Evolutionary conservation across 2,888 invertebrate species (phyloP).

Genomic region (Hirtodrosophila histrioides): DNA sequence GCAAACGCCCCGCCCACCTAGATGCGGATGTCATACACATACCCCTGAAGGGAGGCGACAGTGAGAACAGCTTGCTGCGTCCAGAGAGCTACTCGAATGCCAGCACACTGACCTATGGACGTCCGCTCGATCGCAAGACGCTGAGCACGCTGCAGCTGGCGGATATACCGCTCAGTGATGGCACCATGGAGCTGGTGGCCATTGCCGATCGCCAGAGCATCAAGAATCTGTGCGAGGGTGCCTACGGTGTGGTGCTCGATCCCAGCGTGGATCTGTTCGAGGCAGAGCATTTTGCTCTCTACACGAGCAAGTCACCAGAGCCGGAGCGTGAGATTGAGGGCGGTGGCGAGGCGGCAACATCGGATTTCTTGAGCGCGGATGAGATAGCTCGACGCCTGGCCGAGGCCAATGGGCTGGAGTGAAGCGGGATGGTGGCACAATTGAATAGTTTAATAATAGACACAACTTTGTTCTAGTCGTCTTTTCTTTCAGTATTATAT

Average conservation of each 20-base stretch:
- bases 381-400: slow-evolving; percentile 83
- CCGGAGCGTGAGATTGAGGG: slow-evolving; percentile 87
- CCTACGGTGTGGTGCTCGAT: slow-evolving; percentile 83
- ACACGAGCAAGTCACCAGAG: slow-evolving; percentile 92
- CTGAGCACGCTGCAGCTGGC: slow-evolving; percentile 84
- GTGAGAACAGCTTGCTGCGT: slow-evolving; percentile 85
- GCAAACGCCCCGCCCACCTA: slow-evolving; percentile 85
- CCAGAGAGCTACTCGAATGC: slow-evolving; percentile 84
- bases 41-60: slow-evolving; percentile 87
- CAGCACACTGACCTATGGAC: slow-evolving; percentile 82
- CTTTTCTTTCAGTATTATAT: slow-evolving; percentile 71
- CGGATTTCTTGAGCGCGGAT: slow-evolving; percentile 86
- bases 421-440: slow-evolving; percentile 32
- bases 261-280: slow-evolving; percentile 90
- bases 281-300: slow-evolving; percentile 94
- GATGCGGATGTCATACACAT: slow-evolving; percentile 88
- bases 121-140: slow-evolving; percentile 83
- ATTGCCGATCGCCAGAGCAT: slow-evolving; percentile 85
- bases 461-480: slow-evolving; percentile 65
- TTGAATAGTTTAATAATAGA: slow-evolving; percentile 35
- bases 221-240: slow-evolving; percentile 83
- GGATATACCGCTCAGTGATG: slow-evolving; percentile 84
- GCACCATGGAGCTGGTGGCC: slow-evolving; percentile 87
- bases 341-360: slow-evolving; percentile 91
- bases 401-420: slow-evolving; percentile 81